Base-by-base conservation (phyloP, 1,140 invertebrate species). In the Pachypeltis micranthus region DNA sequence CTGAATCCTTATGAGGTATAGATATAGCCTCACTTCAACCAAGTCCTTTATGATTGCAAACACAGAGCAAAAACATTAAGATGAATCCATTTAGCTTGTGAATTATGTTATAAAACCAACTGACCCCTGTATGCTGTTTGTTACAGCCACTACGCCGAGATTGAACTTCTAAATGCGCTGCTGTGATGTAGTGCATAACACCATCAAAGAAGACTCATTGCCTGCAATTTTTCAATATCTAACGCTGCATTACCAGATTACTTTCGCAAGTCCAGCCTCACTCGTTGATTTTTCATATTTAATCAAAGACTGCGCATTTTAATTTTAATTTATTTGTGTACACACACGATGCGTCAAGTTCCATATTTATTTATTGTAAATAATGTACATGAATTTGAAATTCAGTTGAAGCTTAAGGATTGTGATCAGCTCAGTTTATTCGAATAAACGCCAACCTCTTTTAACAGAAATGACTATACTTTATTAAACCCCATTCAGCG, bases 81-180 rank as follows among this genome's bases (percentile, higher is more conserved):
- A n/a, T n/a, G n/a, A n/a, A n/a, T n/a, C n/a, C n/a, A n/a, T n/a
- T n/a, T n/a, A n/a, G n/a, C n/a, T n/a, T n/a, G n/a, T n/a, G n/a
- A n/a, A n/a, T 23, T 57, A 23, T 25, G 23, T 2, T 16, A 25
- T 54, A 10, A 54, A 54, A 57, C 24, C 28, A 26, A 57, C 25
- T 2, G 16, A 26, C 16, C 28, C 12, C 28, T 2, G 4, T 57
- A 24, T 12, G 7, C 2, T 59, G 4, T 61, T 24, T 21, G 21
- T 47, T 61, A 23, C 61, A 63, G 61, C 51, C 12, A 63, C 61
- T 19, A 57, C 61, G 7, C 61, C 61, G 24, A 63, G 61, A 28
- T 29, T 63, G 54, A 54, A 63, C 54, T 63, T 63, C 29, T 63
- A 57, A 63, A 63, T 21, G 47, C 23, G 12, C 3, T 4, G 12